phyloP scores from a whole-genome alignment of 2,113 vertebrate genomes.

The Anguilla rostrata region DNA sequence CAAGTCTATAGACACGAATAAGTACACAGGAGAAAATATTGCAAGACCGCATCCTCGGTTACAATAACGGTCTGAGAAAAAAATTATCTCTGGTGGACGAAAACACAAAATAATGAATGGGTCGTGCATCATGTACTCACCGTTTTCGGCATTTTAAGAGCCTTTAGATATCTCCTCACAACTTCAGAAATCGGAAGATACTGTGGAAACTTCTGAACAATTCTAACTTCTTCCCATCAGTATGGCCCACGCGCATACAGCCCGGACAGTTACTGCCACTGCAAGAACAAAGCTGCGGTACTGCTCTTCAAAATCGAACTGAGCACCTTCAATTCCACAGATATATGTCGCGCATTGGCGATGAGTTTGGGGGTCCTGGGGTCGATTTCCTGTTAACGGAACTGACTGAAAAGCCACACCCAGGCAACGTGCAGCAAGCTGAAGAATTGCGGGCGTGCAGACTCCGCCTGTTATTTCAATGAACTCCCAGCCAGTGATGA shows the following conservation, averaged over 20 bases:
- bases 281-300: background rate
- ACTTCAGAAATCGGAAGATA: background rate
- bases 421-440: constrained; percentile 10
- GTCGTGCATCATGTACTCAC: constrained; percentile 3
- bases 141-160: constrained; percentile 27
- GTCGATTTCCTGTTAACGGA: constrained; percentile 20
- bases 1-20: background rate
- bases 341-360: background rate
- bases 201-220: background rate
- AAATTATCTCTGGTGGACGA: background rate
- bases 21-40: background rate
- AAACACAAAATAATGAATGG: background rate
- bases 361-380: background rate
- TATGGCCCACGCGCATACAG: background rate
- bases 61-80: background rate
- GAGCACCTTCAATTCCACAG: background rate
- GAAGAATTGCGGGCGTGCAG: background rate
- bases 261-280: background rate
- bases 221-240: constrained; percentile 17
- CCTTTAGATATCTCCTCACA: background rate
- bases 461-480: background rate
- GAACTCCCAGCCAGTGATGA: background rate
- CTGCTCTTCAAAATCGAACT: background rate
- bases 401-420: constrained; percentile 26
- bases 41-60: background rate